phyloP scores from a whole-genome alignment of 1,140 invertebrate species.

The Pinna nobilis region DNA sequence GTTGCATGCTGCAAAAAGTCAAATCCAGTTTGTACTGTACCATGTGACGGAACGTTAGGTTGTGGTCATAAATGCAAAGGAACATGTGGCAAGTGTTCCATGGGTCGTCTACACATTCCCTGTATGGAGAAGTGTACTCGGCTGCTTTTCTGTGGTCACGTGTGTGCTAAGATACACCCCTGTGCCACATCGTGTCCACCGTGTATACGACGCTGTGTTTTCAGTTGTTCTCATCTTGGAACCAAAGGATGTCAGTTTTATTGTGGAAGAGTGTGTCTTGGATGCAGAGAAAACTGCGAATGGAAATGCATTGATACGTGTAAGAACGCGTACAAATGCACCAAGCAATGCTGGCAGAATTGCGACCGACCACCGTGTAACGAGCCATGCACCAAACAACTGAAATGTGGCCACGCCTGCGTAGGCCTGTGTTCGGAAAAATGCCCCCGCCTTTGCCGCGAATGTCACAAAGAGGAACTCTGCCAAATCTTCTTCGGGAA shows the following conservation, averaged over 20 bases:
- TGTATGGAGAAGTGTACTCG: slow-evolving; percentile 60
- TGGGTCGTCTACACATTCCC: slow-evolving; percentile 79
- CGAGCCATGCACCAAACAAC: slow-evolving; percentile 53
- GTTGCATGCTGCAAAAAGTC: neutral
- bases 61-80: slow-evolving; percentile 50
- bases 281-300: slow-evolving; percentile 76
- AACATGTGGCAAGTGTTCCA: slow-evolving; percentile 73
- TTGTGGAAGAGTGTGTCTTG: slow-evolving; percentile 79
- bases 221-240: slow-evolving; percentile 59
- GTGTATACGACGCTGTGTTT: slow-evolving; percentile 79
- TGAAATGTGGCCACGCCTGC: slow-evolving; percentile 81
- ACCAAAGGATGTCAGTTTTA: slow-evolving; percentile 70
- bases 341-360: slow-evolving; percentile 76
- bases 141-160: slow-evolving; percentile 65
- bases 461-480: slow-evolving; percentile 72
- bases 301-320: slow-evolving; percentile 78
- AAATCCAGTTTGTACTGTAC: slow-evolving; percentile 11
- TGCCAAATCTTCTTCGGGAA: slow-evolving; percentile 77
- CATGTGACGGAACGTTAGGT: slow-evolving; percentile 3
- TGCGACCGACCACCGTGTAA: slow-evolving; percentile 78
- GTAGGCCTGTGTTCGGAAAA: slow-evolving; percentile 79
- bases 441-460: slow-evolving; percentile 75
- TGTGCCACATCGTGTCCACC: slow-evolving; percentile 76
- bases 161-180: slow-evolving; percentile 45
- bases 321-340: slow-evolving; percentile 78